Evolutionary conservation across 2,888 invertebrate species (phyloP).

Genomic region (Argyra leucocephala): DNA sequence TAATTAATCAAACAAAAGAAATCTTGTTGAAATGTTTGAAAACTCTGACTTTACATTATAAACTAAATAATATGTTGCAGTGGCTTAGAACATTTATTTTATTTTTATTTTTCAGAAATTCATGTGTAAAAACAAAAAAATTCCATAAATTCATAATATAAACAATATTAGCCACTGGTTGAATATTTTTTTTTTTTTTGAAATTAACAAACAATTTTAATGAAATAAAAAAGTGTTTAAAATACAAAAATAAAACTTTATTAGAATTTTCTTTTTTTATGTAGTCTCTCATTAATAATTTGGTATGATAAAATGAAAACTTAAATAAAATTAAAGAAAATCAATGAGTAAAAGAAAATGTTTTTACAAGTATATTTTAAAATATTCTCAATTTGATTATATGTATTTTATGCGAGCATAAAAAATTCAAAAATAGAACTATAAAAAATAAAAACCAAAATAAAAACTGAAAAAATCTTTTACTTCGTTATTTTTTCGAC

Average conservation of each 20-base stretch:
- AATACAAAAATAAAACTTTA: no score
- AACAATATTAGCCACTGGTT: constrained; percentile 2
- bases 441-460: neutral
- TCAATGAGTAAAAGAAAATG: neutral
- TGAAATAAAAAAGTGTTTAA: no score
- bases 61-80: no score
- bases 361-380: neutral
- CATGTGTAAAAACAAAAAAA: neutral
- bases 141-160: neutral
- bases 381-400: neutral
- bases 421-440: neutral
- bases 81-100: no score
- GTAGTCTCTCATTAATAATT: neutral
- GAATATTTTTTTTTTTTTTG: neutral
- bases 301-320: neutral
- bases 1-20: no score
- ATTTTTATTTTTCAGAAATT: no score
- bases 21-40: no score
- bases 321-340: neutral
- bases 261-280: no score
- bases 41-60: no score
- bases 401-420: neutral
- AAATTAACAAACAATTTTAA: no score
- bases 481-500: neutral
- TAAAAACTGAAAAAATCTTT: neutral